Evolutionary conservation across 1,140 invertebrate species (phyloP).

Genomic region (Drosophila nannoptera): DNA sequence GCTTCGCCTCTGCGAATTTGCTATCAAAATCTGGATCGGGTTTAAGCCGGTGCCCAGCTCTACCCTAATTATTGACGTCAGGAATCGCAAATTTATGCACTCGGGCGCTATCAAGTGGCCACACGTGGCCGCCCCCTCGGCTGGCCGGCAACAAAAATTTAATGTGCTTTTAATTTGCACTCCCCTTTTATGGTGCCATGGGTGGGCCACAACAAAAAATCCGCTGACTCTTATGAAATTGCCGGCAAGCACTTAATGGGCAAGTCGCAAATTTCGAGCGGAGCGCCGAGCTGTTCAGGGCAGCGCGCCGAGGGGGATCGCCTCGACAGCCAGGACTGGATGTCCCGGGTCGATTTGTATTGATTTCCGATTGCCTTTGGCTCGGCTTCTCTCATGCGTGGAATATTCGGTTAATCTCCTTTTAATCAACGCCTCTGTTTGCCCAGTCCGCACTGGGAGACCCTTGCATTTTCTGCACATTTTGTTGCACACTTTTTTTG

Average conservation of each 20-base stretch:
- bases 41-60: slow-evolving; percentile 13
- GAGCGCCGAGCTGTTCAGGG: slow-evolving; percentile 3
- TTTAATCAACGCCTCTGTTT: slow-evolving; percentile 30
- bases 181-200: slow-evolving; percentile 48
- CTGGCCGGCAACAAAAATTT: slow-evolving; percentile 49
- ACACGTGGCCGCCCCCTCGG: slow-evolving; percentile 46
- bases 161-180: slow-evolving; percentile 70
- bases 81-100: slow-evolving; percentile 43
- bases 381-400: not conserved
- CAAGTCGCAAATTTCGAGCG: slow-evolving; percentile 25
- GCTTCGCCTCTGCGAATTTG: slow-evolving; percentile 13
- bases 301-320: not conserved
- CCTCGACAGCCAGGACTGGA: no score
- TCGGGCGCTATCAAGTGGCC: slow-evolving; percentile 42
- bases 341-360: not conserved
- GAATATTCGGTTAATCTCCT: slow-evolving; percentile 27
- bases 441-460: not conserved
- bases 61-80: slow-evolving; percentile 53
- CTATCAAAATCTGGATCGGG: slow-evolving; percentile 29
- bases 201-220: slow-evolving; percentile 36
- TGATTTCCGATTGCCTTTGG: not conserved
- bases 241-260: slow-evolving; percentile 51
- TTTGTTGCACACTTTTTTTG: slow-evolving; percentile 51
- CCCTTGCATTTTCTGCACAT: not conserved
- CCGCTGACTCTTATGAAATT: slow-evolving; percentile 51